Percentiles rank a stretch among this genome's conserved stretches.
Evolutionary conservation across 2,797 vertebrate genomes (phyloP).

Genomic region (Scomberomorus guttatus): DNA sequence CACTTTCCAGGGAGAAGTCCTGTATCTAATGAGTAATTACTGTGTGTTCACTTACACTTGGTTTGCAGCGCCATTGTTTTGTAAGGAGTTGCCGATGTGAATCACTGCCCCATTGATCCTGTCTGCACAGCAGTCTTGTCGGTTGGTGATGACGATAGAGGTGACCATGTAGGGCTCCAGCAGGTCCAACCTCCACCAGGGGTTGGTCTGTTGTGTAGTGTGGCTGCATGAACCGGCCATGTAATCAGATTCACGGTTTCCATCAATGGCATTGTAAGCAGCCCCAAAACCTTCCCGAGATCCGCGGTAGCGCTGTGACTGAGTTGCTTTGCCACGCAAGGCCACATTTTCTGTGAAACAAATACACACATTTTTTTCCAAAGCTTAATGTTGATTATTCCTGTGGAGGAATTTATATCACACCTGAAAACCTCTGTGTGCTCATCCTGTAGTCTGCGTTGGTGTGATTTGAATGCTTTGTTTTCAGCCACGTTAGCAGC

Average conservation of each 20-base stretch:
- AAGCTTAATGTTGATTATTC: too few species aligned
- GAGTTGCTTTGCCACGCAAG: constrained; percentile 43
- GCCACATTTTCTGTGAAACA: constrained; percentile 55
- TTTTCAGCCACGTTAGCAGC: too few species aligned
- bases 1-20: too few species aligned
- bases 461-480: too few species aligned
- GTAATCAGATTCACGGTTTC: background rate
- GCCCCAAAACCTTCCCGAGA: fast-evolving
- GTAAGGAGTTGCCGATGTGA: constrained; percentile 60
- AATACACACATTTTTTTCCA: background rate
- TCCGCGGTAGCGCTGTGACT: fast-evolving
- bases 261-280: constrained; percentile 42
- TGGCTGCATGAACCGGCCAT: fast-evolving
- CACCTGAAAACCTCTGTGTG: too few species aligned
- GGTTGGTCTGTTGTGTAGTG: fast-evolving
- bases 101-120: constrained; percentile 57
- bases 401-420: too few species aligned
- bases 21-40: background rate
- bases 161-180: constrained; percentile 60
- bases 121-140: constrained; percentile 34
- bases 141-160: constrained; percentile 68
- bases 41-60: constrained; percentile 47
- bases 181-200: constrained; percentile 72
- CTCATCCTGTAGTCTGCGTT: too few species aligned
- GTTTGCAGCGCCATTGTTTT: constrained; percentile 36